Percentiles rank a stretch among this genome's conserved stretches.
Evolutionary conservation across 92 coral and sea anemone genomes (phyloP).

Genomic region (Parazoanthus atlanticus): DNA sequence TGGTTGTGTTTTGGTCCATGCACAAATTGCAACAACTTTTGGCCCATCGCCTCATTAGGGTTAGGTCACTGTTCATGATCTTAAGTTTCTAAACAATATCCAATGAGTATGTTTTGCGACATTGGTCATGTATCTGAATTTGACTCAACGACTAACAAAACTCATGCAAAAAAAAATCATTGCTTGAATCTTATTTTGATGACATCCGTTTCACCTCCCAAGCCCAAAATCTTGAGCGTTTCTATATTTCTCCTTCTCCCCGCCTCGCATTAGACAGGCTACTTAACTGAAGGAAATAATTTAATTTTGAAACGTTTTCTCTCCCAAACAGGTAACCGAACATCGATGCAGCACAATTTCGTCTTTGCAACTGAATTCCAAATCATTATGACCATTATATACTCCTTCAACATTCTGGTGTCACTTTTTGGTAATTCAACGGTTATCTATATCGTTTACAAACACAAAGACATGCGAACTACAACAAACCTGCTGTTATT

Average conservation of each 20-base stretch:
- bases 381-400: not conserved
- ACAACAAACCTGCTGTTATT: slow-evolving; percentile 1
- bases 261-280: not conserved
- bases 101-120: no score
- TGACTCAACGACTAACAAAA: no score
- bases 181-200: not conserved
- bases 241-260: not conserved
- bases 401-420: slow-evolving; percentile 2
- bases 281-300: no score
- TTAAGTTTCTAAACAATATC: no score
- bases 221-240: not conserved
- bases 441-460: slow-evolving; percentile 3
- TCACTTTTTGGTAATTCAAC: not conserved
- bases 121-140: no score
- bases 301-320: no score
- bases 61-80: no score
- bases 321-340: slow-evolving; percentile 10
- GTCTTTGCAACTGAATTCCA: not conserved
- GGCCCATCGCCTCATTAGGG: no score
- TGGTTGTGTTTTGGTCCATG: no score
- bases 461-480: slow-evolving; percentile 3
- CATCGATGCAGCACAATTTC: not conserved
- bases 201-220: not conserved
- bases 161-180: no score
- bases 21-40: no score